Percentiles rank a stretch among this genome's conserved stretches.
Conservation (phyloP, 2,888 invertebrate species). For the Leucania comma region DNA sequence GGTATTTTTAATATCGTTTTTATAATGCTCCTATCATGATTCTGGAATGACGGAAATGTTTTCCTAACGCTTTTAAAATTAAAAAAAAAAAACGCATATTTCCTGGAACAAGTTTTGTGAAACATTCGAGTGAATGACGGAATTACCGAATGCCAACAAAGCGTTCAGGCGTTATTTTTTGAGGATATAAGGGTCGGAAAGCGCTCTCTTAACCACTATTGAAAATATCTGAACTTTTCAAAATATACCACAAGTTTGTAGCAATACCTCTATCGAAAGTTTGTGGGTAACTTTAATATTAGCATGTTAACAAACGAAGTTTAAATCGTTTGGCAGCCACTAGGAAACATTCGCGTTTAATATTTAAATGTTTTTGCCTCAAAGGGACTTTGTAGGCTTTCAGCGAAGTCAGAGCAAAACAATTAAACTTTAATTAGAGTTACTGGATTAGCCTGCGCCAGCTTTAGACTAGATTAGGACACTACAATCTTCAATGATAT, state of each 20-base stretch:
- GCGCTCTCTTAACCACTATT: too few relatives aligned
- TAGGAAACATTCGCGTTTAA: slow-evolving; percentile 28
- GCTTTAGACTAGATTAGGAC: not conserved
- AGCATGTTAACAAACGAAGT: slow-evolving; percentile 30
- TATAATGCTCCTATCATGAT: too few relatives aligned
- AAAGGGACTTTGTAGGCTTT: slow-evolving; percentile 23
- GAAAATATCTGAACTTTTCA: not conserved
- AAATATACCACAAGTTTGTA: not conserved
- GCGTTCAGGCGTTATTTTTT: too few relatives aligned
- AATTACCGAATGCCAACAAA: too few relatives aligned
- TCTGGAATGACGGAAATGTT: too few relatives aligned
- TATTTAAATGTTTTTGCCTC: slow-evolving; percentile 36
- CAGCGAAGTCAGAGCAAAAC: slow-evolving; percentile 26
- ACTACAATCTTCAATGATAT: not conserved
- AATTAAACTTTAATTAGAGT: slow-evolving; percentile 36
- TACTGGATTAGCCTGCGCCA: not conserved
- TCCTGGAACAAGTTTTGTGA: too few relatives aligned
- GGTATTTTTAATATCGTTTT: too few relatives aligned
- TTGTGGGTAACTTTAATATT: slow-evolving; percentile 14
- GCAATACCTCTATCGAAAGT: not conserved
- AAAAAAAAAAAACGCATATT: too few relatives aligned
- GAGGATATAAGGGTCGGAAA: too few relatives aligned
- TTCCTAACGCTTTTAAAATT: too few relatives aligned
- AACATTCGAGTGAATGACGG: too few relatives aligned
- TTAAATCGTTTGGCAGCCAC: not conserved